Evolutionary conservation across 2,888 invertebrate genomes (phyloP), one percentile per base, ranked within the genome.

Genomic region (Leistus spinibarbis): DNA sequence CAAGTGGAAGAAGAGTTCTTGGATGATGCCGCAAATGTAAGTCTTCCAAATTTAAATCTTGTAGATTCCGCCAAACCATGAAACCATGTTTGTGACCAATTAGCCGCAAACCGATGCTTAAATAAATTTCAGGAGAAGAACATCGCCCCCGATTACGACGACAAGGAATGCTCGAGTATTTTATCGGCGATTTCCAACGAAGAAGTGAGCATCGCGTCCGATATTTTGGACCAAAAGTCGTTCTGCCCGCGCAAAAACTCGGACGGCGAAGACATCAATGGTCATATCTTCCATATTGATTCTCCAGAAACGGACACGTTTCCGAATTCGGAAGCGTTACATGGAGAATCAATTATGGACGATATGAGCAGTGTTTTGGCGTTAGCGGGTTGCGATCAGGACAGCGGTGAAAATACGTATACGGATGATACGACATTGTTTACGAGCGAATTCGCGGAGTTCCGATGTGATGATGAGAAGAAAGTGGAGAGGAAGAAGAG

Each of bases 281-380:
- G 89, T 78, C 87, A 87, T 69, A 92, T 95, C 68, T 91, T 91
- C 10, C 95, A 95, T 81, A 95, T 95, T 70, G 95, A 95, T 82
- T 95, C 94, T 0, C 94, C 95, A 0, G 95, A 95, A 86, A 94
- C 93, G 4, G 94, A 95, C 77, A 90, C 91, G 9, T 91, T 91
- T 2, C 87, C 89, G 40, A 90, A 90, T 79, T 91, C 91, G n/a
- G 93, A 93, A 81, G 89, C 91, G 4, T 87, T 92, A 79, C 93
- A 92, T 76, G 93, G 93, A 4, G 94, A 94, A 83, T 93, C 93
- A 66, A 88, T 93, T 40, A 90, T 93, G 87, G 93, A 94, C 78
- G 94, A 94, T 81, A 90, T 94, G 66, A 93, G 93, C 81, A 93
- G 93, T 0, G 91, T 92, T 85, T 86, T 92, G 79, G 93, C 93